These are phyloP conservation scores for Colletes latitarsis DNA, from an alignment of 1,140 invertebrate species.

Conservation along the genomic window DNA sequence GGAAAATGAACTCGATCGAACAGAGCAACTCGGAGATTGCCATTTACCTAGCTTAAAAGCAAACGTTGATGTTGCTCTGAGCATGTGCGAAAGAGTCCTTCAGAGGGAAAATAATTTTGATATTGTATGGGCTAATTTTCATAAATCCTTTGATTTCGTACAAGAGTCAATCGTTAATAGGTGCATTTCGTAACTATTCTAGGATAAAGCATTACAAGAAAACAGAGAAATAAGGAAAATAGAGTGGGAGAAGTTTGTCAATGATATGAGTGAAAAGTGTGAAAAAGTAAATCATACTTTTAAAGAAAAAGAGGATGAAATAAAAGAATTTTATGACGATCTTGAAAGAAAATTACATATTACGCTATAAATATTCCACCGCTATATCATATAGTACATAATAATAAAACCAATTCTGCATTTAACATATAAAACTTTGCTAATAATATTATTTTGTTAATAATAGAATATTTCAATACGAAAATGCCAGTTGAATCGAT, in stretches of 20 bases:
- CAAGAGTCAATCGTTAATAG: background rate
- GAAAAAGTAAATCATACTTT: constrained; percentile 88
- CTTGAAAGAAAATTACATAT: constrained; percentile 88
- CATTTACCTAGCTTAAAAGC: constrained; percentile 85
- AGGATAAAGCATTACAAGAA: constrained; percentile 82
- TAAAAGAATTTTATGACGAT: constrained; percentile 87
- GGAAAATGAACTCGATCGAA: constrained; percentile 86
- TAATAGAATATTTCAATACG: constrained; percentile 58
- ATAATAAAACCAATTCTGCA: background rate
- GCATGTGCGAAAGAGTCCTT: constrained; percentile 83
- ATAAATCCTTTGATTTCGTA: constrained; percentile 4
- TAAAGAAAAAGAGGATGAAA: constrained; percentile 89
- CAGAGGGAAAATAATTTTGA: constrained; percentile 81
- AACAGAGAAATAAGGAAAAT: constrained; percentile 83
- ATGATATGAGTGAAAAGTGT: constrained; percentile 88
- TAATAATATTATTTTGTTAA: constrained; percentile 22
- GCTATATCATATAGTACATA: background rate
- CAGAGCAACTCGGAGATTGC: constrained; percentile 83
- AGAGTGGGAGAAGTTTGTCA: constrained; percentile 88
- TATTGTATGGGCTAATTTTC: constrained; percentile 71
- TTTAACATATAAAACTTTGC: constrained; percentile 25
- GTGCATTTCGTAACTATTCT: constrained; percentile 48
- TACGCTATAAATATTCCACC: constrained; percentile 61
- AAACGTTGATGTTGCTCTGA: constrained; percentile 85
- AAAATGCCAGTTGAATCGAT: constrained; percentile 82